A percentile compares a stretch with the other conserved stretches of the same genome.
These are phyloP conservation scores for Tragelaphus strepsiceros DNA, from an alignment of 2,113 vertebrate species.

Conservation along the genomic window DNA sequence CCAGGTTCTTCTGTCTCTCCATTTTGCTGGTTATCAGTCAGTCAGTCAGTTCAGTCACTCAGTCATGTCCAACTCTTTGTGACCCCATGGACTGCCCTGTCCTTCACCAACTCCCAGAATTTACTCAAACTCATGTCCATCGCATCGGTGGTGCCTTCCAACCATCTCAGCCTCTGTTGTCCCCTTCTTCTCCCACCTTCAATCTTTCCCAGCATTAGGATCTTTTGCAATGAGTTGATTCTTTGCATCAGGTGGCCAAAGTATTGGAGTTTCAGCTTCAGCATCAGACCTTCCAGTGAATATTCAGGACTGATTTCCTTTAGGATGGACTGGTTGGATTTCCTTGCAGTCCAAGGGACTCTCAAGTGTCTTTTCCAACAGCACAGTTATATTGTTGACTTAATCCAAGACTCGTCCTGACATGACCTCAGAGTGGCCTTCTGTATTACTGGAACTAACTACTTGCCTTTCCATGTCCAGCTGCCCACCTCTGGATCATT, in stretches of 20 bases:
- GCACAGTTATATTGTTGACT: background rate
- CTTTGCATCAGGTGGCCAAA: background rate
- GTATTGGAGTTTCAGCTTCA: background rate
- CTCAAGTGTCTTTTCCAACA: background rate
- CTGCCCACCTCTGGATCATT: background rate
- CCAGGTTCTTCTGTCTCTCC: background rate
- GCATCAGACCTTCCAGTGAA: background rate
- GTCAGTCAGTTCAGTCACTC: background rate
- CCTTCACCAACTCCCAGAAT: background rate
- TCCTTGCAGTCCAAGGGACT: background rate
- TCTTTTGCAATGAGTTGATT: background rate
- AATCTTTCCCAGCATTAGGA: background rate
- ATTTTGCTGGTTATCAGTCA: background rate
- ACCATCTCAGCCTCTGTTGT: background rate
- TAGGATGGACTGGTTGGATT: background rate
- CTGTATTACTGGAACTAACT: background rate
- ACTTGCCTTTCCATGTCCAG: background rate
- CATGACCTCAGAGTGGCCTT: background rate
- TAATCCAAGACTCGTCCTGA: background rate
- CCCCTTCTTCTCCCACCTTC: background rate
- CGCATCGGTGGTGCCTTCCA: fast-evolving
- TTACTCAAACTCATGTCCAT: background rate
- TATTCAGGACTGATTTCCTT: background rate
- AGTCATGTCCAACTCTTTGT: background rate
- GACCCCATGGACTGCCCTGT: background rate